Conservation (phyloP, 2,797 vertebrate species). For the Poecilia picta region DNA sequence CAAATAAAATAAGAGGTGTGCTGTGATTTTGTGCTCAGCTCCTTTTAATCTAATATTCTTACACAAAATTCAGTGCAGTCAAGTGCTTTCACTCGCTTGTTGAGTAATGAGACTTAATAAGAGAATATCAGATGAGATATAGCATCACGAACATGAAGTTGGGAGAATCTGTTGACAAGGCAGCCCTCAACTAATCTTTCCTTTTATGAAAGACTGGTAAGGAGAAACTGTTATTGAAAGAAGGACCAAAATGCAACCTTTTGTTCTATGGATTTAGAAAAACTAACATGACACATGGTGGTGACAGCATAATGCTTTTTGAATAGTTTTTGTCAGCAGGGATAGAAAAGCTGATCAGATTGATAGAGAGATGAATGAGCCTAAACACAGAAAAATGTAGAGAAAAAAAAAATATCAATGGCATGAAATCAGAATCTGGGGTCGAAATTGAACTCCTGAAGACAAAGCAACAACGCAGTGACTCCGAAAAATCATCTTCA, state of each 20-base stretch:
- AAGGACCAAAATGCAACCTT: not conserved
- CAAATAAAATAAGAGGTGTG: not conserved
- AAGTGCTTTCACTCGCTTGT: not conserved
- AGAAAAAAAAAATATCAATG: not conserved
- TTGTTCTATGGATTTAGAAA: not conserved
- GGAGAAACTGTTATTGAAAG: not conserved
- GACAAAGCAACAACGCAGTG: not conserved
- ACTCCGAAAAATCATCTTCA: not conserved
- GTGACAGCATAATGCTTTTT: constrained; percentile 1
- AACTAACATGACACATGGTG: not conserved
- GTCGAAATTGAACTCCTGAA: not conserved
- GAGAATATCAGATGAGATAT: not conserved
- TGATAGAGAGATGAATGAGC: not conserved
- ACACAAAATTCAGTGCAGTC: not conserved
- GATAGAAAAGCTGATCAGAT: not conserved
- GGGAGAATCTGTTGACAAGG: not conserved
- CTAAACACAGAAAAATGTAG: not conserved
- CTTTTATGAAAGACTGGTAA: not conserved
- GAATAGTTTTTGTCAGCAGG: not conserved
- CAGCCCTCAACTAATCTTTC: too few relatives aligned
- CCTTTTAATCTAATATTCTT: not conserved
- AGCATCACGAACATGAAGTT: not conserved
- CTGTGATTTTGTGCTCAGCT: not conserved
- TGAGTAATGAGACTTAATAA: not conserved
- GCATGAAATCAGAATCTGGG: not conserved